These are phyloP conservation scores for Thera obeliscata DNA, from an alignment of 2,888 invertebrate genomes.

Conservation along the genomic window DNA sequence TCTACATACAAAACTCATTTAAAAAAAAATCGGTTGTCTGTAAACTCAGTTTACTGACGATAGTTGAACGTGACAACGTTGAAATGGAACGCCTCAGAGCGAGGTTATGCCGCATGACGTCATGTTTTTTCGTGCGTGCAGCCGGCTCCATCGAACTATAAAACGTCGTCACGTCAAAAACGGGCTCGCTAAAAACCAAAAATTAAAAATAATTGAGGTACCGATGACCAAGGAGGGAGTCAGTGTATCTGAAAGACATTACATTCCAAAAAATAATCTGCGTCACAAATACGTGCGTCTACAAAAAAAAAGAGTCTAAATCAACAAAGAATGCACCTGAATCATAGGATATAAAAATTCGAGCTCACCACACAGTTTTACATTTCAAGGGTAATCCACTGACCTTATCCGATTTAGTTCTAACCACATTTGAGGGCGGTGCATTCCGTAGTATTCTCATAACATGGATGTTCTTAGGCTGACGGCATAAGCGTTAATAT, in stretches of 20 bases:
- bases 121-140: too few species aligned
- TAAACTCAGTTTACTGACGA: too few species aligned
- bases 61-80: too few species aligned
- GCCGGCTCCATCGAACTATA: too few species aligned
- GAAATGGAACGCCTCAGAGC: too few species aligned
- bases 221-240: neutral
- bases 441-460: constrained; percentile 93
- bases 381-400: constrained; percentile 55
- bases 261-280: neutral
- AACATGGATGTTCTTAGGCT: constrained; percentile 92
- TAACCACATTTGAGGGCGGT: constrained; percentile 93
- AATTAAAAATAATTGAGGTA: too few species aligned
- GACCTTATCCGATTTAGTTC: constrained; percentile 95
- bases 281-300: neutral
- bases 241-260: neutral
- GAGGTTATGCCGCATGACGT: too few species aligned
- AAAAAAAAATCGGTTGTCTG: too few species aligned
- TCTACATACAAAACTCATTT: too few species aligned
- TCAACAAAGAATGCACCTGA: neutral
- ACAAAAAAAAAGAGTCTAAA: neutral
- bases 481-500: constrained; percentile 62
- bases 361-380: constrained; percentile 23
- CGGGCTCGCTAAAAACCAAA: too few species aligned
- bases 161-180: too few species aligned
- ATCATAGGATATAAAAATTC: neutral